Evolutionary conservation across 2,888 invertebrate genomes (phyloP), one percentile per base, ranked within the genome.

Genomic region (Nymphalis urticae): DNA sequence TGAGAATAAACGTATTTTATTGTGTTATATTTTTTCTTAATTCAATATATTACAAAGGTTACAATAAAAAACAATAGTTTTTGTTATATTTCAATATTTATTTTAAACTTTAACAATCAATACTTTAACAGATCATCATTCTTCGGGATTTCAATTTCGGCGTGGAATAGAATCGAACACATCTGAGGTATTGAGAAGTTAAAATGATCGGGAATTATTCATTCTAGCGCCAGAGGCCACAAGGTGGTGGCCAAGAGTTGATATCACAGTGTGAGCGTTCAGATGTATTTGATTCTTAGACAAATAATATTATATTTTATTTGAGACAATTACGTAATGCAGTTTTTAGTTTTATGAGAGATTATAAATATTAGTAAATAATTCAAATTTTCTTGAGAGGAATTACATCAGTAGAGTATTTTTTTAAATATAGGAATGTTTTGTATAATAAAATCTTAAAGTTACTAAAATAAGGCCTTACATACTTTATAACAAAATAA

Each of bases 51-150:
- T 6, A 32, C 6, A 32, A 32, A 42, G 42, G 42, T 9, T 42
- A 13, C 42, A 19, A 17, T 17, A n/a, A 50, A 50, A 50, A 50
- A 50, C 50, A 50, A 50, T 8, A 17, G 17, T 17, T 42, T 10
- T 54, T 54, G 9, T 42, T 19, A 19, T 58, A 58, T 54, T 27
- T 68, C 61, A 65, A 60, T 66, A 54, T 72, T 72, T 72, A 68
- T 68, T 72, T 60, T n/a, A 54, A 70, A 70, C 70, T 64, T 56
- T 62, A 70, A 72, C 68, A 72, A 60, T 72, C 62, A 63, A 60
- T 47, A 56, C 58, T 56, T 54, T 36, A 53, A 66, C 61, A 61
- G 65, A 66, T 61, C 53, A 53, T 66, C 47, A 47, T 66, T 47
- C 21, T 47, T 42, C 19, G 10, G 42, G 36, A 9, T 36, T n/a